Evolutionary conservation across 2,888 invertebrate species (phyloP).

Genomic region (Machimus atricapillus): DNA sequence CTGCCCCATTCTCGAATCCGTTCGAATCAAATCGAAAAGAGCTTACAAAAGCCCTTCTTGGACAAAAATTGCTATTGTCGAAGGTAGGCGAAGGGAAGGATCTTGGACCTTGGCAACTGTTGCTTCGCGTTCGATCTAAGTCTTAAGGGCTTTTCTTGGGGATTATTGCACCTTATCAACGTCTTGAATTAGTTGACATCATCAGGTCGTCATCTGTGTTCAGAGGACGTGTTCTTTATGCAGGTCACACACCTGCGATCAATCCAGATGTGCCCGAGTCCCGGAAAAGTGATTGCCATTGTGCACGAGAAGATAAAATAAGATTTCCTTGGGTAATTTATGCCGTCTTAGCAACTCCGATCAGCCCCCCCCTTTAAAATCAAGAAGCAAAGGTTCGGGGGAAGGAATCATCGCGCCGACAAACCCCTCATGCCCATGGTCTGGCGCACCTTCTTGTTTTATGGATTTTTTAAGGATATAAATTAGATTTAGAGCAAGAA

Average conservation of each 20-base stretch:
- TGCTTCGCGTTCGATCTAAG: background rate
- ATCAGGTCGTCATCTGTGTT: background rate
- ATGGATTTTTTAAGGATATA: background rate
- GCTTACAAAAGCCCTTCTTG: too few species aligned
- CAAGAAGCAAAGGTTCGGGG: background rate
- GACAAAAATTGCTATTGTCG: too few species aligned
- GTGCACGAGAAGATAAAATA: conserved; percentile 23
- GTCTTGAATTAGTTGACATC: background rate
- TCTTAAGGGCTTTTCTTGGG: too few species aligned
- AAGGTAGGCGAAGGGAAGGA: background rate
- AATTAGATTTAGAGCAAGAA: background rate
- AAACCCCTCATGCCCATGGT: background rate
- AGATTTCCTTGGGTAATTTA: conserved; percentile 27
- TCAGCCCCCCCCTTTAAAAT: background rate
- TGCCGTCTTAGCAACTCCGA: background rate
- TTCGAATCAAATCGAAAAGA: too few species aligned
- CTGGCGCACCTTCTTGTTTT: background rate
- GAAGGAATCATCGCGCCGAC: background rate
- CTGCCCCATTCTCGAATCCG: too few species aligned
- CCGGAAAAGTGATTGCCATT: conserved; percentile 26
- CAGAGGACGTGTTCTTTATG: background rate
- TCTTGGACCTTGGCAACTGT: background rate
- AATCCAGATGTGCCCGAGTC: background rate
- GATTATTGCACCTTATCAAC: background rate
- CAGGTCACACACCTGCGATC: conserved; percentile 25